Base-by-base conservation (phyloP, 2,888 invertebrate species). In the Pecten maximus region DNA sequence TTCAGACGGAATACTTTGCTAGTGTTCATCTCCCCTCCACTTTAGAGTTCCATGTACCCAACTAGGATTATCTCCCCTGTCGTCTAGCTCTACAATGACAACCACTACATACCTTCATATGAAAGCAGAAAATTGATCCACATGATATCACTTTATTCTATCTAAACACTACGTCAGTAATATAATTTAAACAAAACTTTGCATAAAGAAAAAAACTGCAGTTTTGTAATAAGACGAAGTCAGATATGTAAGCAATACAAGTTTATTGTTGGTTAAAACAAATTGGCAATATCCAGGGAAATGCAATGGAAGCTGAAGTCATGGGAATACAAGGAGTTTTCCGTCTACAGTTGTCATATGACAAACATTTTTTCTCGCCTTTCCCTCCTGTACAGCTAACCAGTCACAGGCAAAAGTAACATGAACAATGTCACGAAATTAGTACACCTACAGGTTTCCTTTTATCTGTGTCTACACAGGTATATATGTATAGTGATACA, bases 221-320 rank as follows among this genome's bases (percentile, higher is more conserved):
- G 74, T 12, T 35, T 74, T 28, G 28, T 74, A 74, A 74, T 10
- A 74, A 74, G 74, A 74, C 74, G 74, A 74, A 74, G 74, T 74
- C 74, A 74, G 74, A 10, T 74, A 10, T 74, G 60, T 92, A 92
- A 92, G 91, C 91, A 92, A 91, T 90, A 89, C 89, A 89, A 92
- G 89, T 93, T 94, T 94, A 93, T 93, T 94, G 93, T 94, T 93
- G 94, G 94, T 94, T 94, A 94, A 94, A 94, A 94, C 93, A 94
- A 94, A 92, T 92, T 93, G 93, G 94, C 94, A 94, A 94, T 94
- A 94, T 93, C 94, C 94, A 94, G 94, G 94, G 93, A 92, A 94
- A 92, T 89, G 92, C 91, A 91, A 90, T 91, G 92, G 92, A 91
- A 93, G 93, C 91, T 92, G 91, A 93, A 91, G 92, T 89, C 89